Conservation (phyloP, 2,888 invertebrate species). For the Augiades crinisus region DNA sequence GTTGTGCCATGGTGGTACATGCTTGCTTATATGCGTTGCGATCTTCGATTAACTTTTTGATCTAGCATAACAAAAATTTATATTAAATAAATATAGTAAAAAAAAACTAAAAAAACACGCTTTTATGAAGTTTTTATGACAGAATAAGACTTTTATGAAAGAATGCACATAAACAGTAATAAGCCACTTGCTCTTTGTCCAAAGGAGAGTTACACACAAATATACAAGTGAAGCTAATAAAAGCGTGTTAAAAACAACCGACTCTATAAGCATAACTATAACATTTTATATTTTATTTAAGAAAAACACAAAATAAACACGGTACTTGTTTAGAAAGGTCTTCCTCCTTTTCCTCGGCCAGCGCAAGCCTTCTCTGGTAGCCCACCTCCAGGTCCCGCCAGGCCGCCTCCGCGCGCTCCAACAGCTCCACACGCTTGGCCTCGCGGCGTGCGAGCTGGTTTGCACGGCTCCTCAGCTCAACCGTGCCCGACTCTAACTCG, state of each 20-base stretch:
- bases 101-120: too few relatives aligned
- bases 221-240: too few relatives aligned
- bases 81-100: too few relatives aligned
- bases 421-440: constrained; percentile 53
- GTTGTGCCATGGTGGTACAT: constrained; percentile 39
- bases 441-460: constrained; percentile 53
- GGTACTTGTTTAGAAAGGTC: constrained; percentile 54
- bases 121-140: too few relatives aligned
- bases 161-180: too few relatives aligned
- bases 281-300: too few relatives aligned
- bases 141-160: too few relatives aligned
- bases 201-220: too few relatives aligned
- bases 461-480: constrained; percentile 52
- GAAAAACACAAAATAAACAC: background rate
- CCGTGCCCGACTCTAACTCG: constrained; percentile 45
- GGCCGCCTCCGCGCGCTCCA: constrained; percentile 65
- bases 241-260: too few relatives aligned
- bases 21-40: constrained; percentile 47
- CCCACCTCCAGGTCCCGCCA: constrained; percentile 66
- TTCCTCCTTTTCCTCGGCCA: constrained; percentile 57
- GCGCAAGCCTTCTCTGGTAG: constrained; percentile 52
- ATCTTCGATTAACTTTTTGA: constrained; percentile 49
- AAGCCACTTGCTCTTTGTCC: too few relatives aligned
- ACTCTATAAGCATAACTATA: too few relatives aligned
- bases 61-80: constrained; percentile 40